Conservation (phyloP, 2,113 vertebrate genomes). For the Brachypteracias leptosomus region DNA sequence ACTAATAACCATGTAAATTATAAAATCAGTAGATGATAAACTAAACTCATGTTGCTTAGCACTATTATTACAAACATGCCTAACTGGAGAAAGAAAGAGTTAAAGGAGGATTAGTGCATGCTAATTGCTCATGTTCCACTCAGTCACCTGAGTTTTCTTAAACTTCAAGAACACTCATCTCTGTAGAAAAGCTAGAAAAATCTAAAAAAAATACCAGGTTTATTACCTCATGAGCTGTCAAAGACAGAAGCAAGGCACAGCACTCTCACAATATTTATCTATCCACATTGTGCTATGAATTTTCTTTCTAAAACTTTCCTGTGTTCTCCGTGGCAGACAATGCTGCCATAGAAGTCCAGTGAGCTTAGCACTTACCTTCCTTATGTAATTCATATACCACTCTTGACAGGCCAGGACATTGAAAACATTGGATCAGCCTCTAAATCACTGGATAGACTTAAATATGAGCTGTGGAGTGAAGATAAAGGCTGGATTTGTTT, state of each 20-base stretch:
- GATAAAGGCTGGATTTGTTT: neutral
- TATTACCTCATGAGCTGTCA: neutral
- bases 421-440: neutral
- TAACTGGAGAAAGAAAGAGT: neutral
- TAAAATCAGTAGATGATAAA: neutral
- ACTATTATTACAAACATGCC: neutral
- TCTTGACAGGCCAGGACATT: neutral
- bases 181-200: neutral
- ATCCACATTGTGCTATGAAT: neutral
- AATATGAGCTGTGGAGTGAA: conserved; percentile 6
- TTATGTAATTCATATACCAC: neutral
- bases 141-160: neutral
- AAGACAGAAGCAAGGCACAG: neutral
- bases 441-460: neutral
- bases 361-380: neutral
- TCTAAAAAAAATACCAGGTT: neutral
- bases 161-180: neutral
- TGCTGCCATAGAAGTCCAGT: neutral
- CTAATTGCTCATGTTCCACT: neutral
- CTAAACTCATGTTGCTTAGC: neutral
- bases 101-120: neutral
- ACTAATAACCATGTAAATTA: neutral
- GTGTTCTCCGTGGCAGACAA: neutral
- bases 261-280: neutral
- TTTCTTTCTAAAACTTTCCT: neutral